Evolutionary conservation across 2,888 invertebrate genomes (phyloP).

Genomic region (Callimorpha dominula): DNA sequence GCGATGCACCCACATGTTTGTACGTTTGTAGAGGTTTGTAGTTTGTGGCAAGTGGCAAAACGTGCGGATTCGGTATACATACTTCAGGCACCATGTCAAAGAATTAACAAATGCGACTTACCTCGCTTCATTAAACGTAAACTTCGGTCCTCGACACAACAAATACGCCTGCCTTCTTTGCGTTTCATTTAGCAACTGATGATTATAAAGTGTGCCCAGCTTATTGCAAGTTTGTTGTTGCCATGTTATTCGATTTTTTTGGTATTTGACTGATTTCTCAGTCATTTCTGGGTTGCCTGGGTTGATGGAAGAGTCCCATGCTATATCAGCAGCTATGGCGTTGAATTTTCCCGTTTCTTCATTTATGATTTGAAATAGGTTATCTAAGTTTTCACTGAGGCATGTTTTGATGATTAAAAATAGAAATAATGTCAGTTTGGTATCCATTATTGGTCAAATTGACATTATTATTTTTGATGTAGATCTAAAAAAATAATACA

Average conservation of each 20-base stretch:
- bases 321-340: constrained; percentile 67
- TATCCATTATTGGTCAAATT: constrained; percentile 36
- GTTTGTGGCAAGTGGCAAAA: too few species aligned
- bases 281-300: constrained; percentile 62
- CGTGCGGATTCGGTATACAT: too few species aligned
- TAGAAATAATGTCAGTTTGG: constrained; percentile 15
- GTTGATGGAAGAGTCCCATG: constrained; percentile 74
- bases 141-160: constrained; percentile 88
- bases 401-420: constrained; percentile 37
- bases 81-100: too few species aligned
- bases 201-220: constrained; percentile 57
- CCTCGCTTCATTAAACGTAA: constrained; percentile 85
- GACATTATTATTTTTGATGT: background rate
- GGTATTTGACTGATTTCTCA: constrained; percentile 59
- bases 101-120: constrained; percentile 53
- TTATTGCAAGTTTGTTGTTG: constrained; percentile 64
- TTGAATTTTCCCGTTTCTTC: constrained; percentile 66
- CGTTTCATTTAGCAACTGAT: constrained; percentile 63
- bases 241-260: constrained; percentile 68
- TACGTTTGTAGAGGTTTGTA: too few species aligned
- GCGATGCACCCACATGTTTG: too few species aligned
- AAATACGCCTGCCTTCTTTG: constrained; percentile 86
- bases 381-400: constrained; percentile 50
- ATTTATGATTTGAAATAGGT: constrained; percentile 70
- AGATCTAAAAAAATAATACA: constrained; percentile 27